These are phyloP conservation scores for Chlorocebus sabaeus DNA, from an alignment of 2,113 vertebrate species.

Conservation along the genomic window DNA sequence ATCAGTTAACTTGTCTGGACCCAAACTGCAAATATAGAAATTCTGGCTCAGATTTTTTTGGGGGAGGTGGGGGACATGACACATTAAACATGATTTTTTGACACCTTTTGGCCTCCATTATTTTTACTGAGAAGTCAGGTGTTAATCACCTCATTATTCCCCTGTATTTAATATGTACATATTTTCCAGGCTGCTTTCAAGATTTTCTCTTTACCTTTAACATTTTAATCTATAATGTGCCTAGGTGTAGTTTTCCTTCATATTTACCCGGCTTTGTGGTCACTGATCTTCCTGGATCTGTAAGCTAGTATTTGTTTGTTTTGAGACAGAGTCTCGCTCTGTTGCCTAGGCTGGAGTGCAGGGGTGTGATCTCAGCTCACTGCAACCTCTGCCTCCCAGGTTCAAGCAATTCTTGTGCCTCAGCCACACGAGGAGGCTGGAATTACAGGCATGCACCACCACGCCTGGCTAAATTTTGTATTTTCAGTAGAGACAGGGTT, in stretches of 20 bases:
- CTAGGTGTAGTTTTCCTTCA: neutral
- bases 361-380: no score
- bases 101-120: neutral
- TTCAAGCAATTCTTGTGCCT: no score
- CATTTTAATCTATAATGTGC: neutral
- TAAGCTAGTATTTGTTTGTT: neutral
- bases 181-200: slow-evolving; percentile 15
- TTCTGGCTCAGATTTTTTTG: neutral
- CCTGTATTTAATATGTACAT: neutral
- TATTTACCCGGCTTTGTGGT: neutral
- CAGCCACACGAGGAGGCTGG: no score
- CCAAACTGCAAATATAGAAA: neutral
- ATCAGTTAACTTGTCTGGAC: neutral
- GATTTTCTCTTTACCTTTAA: neutral
- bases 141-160: slow-evolving; percentile 22
- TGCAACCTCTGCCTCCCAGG: no score
- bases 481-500: no score
- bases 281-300: neutral
- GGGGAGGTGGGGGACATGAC: neutral
- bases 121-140: neutral
- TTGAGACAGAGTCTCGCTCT: no score
- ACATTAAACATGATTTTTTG: neutral
- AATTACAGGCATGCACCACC: no score
- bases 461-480: no score
- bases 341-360: no score